Evolutionary conservation across 2,888 invertebrate species (phyloP).

Genomic region (Himalopsyche kuldschensis): DNA sequence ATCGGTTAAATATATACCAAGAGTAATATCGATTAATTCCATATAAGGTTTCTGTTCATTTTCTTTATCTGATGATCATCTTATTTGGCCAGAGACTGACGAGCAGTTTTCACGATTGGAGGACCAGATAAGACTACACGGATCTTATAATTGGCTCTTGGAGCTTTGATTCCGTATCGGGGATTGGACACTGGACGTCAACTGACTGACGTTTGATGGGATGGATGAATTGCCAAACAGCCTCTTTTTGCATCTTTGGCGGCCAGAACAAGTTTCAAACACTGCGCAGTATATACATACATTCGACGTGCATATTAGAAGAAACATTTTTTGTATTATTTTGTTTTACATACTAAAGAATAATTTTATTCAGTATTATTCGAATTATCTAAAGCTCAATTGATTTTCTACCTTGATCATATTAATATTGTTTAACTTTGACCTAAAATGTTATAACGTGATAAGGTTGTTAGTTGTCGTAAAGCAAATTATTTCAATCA

Average conservation of each 20-base stretch:
- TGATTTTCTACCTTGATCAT: too few species aligned
- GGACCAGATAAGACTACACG: conserved; percentile 24
- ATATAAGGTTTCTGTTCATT: neutral
- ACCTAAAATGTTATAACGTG: too few species aligned
- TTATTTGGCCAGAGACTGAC: neutral
- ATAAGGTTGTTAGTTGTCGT: too few species aligned
- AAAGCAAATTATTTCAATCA: too few species aligned
- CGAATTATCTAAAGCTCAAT: too few species aligned
- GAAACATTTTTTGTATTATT: too few species aligned
- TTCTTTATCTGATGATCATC: neutral
- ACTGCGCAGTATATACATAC: neutral
- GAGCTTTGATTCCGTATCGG: neutral
- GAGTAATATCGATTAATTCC: neutral
- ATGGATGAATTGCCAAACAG: neutral
- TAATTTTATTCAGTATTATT: too few species aligned
- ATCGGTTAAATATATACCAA: neutral
- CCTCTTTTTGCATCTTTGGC: neutral
- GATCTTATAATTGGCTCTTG: conserved; percentile 34
- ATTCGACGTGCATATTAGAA: neutral
- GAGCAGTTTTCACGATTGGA: conserved; percentile 14
- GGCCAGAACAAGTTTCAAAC: neutral
- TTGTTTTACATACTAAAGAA: too few species aligned
- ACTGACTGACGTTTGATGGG: neutral
- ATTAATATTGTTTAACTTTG: too few species aligned
- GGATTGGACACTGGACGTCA: neutral